Conservation (phyloP, 2,113 vertebrate genomes). For the Cervus canadensis region DNA sequence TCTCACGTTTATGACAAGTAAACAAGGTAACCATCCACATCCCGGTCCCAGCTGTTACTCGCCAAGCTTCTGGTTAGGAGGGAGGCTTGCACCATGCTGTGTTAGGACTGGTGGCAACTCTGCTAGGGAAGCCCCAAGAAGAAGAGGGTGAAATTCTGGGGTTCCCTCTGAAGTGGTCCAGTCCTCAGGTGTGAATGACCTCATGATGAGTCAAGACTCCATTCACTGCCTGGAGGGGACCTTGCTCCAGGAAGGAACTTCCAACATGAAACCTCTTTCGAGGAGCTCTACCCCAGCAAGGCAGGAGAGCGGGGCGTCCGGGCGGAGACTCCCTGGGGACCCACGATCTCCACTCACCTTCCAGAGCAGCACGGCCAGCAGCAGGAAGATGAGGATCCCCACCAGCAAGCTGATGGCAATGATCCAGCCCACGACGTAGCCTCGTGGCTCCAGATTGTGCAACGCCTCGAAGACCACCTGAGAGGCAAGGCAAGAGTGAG, state of each 20-base stretch:
- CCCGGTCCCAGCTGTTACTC: not conserved
- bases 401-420: conserved; percentile 98
- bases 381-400: conserved; percentile 97
- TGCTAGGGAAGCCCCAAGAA: not conserved
- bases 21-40: not conserved
- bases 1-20: not conserved
- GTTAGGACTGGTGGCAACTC: not conserved
- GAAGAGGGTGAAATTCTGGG: not conserved
- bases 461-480: conserved; percentile 98
- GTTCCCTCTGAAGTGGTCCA: not conserved
- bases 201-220: not conserved
- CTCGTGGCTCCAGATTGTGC: conserved; percentile 96
- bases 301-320: fast-evolving
- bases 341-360: conserved; percentile 77
- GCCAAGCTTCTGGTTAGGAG: not conserved
- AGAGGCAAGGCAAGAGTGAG: conserved; percentile 57
- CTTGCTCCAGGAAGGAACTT: not conserved
- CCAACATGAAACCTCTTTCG: not conserved
- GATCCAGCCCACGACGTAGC: conserved; percentile 99
- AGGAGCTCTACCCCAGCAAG: not conserved
- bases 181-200: not conserved
- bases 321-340: not conserved
- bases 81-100: not conserved
- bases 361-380: conserved; percentile 97
- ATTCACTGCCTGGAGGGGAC: not conserved